Base-by-base conservation (phyloP, 2,888 invertebrate genomes). In the Elysia crispata region DNA sequence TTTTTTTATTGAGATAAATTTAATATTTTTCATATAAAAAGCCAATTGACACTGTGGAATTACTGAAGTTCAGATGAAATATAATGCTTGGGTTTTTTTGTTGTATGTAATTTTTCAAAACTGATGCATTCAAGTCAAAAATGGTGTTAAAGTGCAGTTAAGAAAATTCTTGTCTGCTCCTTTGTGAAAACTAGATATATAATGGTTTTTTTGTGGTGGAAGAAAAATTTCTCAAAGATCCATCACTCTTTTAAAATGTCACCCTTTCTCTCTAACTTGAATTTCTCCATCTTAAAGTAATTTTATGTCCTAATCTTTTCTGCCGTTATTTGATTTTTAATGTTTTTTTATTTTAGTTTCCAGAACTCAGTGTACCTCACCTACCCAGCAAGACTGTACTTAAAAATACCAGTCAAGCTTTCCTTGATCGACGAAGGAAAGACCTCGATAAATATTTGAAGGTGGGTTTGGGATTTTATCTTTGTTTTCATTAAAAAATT, bases 341-440 rank as follows among this genome's bases (percentile, higher is more conserved):
- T 25, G 15, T n/a, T n/a, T 72, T 3, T 30, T 1, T 76, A 79
- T 93, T 93, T 57, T 92, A 97, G 95, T 97, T 95, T 94, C 95
- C 96, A 49, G 95, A 95, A 89, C 92, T 97, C 30, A 94, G 94
- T 0, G 95, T 95, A 87, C 93, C 97, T 50, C 94, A 95, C 31
- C 97, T 98, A 90, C 98, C 98, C 0, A 96, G 95, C 0, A 98
- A 98, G 92, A 97, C 97, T 91, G 96, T 97, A 70, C 97, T 98
- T 92, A 97, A 97, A 90, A 98, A 98, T 90, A 96, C 97, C 91
- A 97, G 97, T 80, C 89, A 92, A 82, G 92, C 93, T 41, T 94
- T 98, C 31, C 92, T 98, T 77, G 98, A 98, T 91, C 95, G 95
- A 87, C 94, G 98, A 25, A 97, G 96, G 94, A 91, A 91, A 82